Evolutionary conservation across 2,888 invertebrate species (phyloP).

Genomic region (Andrena chrysosceles): DNA sequence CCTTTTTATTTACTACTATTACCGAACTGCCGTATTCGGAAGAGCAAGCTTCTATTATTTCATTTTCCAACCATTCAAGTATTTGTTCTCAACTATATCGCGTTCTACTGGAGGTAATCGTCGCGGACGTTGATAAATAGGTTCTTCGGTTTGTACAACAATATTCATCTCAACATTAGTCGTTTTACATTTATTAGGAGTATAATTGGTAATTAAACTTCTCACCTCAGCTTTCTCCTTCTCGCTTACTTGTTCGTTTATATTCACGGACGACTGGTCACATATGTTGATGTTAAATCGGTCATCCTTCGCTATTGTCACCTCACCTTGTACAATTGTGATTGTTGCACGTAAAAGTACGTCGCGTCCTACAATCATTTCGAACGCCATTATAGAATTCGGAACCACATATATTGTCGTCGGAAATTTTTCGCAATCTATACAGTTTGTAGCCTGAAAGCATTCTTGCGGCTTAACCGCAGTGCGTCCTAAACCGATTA

Average conservation of each 20-base stretch:
- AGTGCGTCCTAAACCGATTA: slow-evolving; percentile 1
- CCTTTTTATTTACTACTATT: slow-evolving; percentile 21
- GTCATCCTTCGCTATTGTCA: not conserved
- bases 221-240: not conserved
- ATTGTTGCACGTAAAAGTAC: slow-evolving; percentile 1
- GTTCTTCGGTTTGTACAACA: slow-evolving; percentile 4
- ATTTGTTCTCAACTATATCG: slow-evolving; percentile 28
- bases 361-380: slow-evolving; percentile 8
- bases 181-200: slow-evolving; percentile 9
- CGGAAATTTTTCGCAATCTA: slow-evolving; percentile 5
- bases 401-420: slow-evolving; percentile 4
- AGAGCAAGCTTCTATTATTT: slow-evolving; percentile 20
- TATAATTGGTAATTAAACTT: slow-evolving; percentile 12
- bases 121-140: slow-evolving; percentile 17
- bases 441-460: not conserved
- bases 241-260: not conserved
- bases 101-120: slow-evolving; percentile 14
- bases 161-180: slow-evolving; percentile 23
- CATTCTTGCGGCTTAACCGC: not conserved
- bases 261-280: not conserved
- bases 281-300: not conserved
- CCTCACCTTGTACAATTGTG: not conserved
- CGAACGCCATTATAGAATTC: not conserved
- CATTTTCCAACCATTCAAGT: slow-evolving; percentile 3
- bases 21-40: slow-evolving; percentile 35